Percentiles rank a stretch among this genome's conserved stretches.
Evolutionary conservation across 2,888 invertebrate genomes (phyloP).

Genomic region (Scaptomyza cyrtandrae): DNA sequence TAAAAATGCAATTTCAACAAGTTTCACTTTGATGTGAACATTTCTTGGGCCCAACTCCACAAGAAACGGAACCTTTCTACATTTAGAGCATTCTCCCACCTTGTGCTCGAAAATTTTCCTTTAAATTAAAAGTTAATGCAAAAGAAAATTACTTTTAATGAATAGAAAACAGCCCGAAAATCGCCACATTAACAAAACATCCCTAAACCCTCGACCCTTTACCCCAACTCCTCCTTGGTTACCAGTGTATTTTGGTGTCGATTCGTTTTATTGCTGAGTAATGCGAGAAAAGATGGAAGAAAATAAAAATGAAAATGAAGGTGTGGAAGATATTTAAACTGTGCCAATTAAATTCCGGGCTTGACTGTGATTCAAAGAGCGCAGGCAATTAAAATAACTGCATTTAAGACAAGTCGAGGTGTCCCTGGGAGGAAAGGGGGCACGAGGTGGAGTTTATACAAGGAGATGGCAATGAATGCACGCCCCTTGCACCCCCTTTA

Average conservation of each 20-base stretch:
- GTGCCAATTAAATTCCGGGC: constrained; percentile 61
- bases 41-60: constrained; percentile 52
- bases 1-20: constrained; percentile 81
- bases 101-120: constrained; percentile 53
- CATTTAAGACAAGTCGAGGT: constrained; percentile 27
- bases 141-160: constrained; percentile 79
- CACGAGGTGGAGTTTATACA: background rate
- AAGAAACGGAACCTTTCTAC: constrained; percentile 7
- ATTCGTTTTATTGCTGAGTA: constrained; percentile 38
- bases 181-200: constrained; percentile 63
- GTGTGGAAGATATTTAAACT: constrained; percentile 45
- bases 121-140: constrained; percentile 77
- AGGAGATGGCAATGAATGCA: constrained; percentile 26
- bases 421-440: constrained; percentile 6
- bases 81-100: constrained; percentile 13
- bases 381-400: constrained; percentile 49
- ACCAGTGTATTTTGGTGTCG: constrained; percentile 23
- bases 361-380: constrained; percentile 30
- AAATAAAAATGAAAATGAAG: background rate
- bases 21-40: constrained; percentile 80
- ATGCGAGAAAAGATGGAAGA: background rate
- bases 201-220: constrained; percentile 23
- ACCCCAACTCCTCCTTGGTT: background rate
- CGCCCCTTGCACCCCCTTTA: too few relatives aligned
- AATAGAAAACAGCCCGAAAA: constrained; percentile 76